Base-by-base conservation (phyloP, 2,888 invertebrate species). In the Seira sanloemensis region DNA sequence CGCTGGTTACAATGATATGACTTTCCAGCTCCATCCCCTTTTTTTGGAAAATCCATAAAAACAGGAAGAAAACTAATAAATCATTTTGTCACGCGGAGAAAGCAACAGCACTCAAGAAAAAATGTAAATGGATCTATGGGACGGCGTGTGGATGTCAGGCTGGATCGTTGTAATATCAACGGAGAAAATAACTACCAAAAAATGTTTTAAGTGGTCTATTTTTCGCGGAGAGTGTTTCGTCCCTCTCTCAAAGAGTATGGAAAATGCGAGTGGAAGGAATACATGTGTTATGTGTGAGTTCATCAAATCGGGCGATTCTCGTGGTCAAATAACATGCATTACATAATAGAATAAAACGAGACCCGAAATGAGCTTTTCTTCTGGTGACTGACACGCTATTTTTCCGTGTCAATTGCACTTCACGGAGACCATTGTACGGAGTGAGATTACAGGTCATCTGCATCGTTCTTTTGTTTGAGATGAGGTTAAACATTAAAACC, bases 21-120 rank as follows among this genome's bases (percentile, higher is more conserved):
- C 62, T 1, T n/a, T 18, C 50, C 2, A 7, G 12, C n/a, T 50
- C 16, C 62, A 21, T 62, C 2, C 21, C 23, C 62, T 21, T 62
- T 62, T 23, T 2, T n/a, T 21, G 21, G 21, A 62, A 62, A 62
- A 62, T 21, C 50, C 50, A 50, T 50, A 50, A 50, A n/a, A 50
- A 50, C 50, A 50, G 50, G 50, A 50, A 50, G 37, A 50, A 50
- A 50, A 21, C 21, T 23, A 62, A 62, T 62, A 62, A 62, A 62
- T 62, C 62, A 62, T 62, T 62, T 62, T 62, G 62, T 62, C 62
- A 62, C 62, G 62, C 19, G 21, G 21, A 62, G 62, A 62, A 62
- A 62, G 62, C 62, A 62, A 23, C 62, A 62, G 23, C 62, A 62
- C 62, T 62, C 62, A 2, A 16, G 62, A 23, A 62, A 62, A 62